Evolutionary conservation across 2,797 vertebrate species (phyloP).

Genomic region (Onychomys torridus): DNA sequence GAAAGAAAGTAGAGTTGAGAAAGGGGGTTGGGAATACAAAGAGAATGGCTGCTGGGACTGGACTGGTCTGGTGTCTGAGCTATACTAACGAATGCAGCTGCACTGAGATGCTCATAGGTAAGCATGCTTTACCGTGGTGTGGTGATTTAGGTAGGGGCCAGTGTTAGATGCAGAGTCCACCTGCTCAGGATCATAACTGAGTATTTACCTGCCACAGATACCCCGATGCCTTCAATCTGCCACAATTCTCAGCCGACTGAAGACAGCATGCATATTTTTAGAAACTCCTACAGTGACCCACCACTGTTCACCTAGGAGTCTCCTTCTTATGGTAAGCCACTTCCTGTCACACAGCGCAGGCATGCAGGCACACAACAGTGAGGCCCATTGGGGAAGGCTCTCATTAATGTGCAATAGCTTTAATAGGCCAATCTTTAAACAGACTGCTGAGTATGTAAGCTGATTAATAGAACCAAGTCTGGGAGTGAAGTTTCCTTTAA

Average conservation of each 20-base stretch:
- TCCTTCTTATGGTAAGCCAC: conserved; percentile 61
- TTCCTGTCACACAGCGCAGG: conserved; percentile 52
- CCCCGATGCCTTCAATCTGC: conserved; percentile 30
- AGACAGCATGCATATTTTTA: conserved; percentile 70
- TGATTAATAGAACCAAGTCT: conserved; percentile 61
- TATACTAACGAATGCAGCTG: not conserved
- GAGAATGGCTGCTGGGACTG: not conserved
- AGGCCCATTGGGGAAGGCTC: conserved; percentile 33
- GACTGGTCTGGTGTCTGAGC: not conserved
- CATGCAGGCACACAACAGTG: conserved; percentile 25
- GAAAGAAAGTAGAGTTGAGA: accelerated
- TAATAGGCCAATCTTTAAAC: conserved; percentile 66
- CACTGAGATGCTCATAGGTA: not conserved
- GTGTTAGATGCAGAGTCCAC: conserved; percentile 39
- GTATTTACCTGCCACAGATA: conserved; percentile 67
- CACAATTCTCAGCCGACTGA: conserved; percentile 54
- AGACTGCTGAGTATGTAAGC: conserved; percentile 50
- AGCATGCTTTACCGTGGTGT: not conserved
- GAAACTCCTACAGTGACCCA: conserved; percentile 60
- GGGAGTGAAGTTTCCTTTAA: conserved; percentile 63
- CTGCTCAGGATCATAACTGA: conserved; percentile 5
- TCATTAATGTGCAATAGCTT: conserved; percentile 55
- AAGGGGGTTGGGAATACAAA: accelerated
- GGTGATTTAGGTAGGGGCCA: not conserved
- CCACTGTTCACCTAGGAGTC: conserved; percentile 56